phyloP scores from a whole-genome alignment of 2,113 vertebrate genomes.

The Gadus chalcogrammus region DNA sequence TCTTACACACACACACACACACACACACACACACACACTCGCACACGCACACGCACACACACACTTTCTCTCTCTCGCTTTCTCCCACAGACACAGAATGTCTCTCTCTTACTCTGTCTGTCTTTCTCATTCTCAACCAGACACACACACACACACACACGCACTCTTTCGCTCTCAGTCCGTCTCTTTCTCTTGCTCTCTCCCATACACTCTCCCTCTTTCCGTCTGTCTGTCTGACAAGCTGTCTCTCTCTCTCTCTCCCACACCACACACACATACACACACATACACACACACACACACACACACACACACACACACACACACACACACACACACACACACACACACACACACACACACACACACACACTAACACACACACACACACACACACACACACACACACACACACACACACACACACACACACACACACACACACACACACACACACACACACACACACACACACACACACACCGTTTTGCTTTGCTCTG shows the following conservation, averaged over 20 bases:
- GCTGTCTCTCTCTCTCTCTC: too few relatives aligned
- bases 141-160: too few relatives aligned
- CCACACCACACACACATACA: too few relatives aligned
- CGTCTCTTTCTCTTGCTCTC: too few relatives aligned
- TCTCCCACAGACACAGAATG: background rate
- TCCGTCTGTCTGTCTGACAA: too few relatives aligned
- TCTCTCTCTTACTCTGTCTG: too few relatives aligned
- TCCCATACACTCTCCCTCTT: too few relatives aligned
- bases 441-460: background rate
- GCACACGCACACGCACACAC: background rate
- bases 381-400: too few relatives aligned
- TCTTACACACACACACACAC: background rate
- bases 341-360: background rate
- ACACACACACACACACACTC: background rate
- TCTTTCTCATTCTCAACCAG: too few relatives aligned
- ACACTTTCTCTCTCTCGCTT: constrained; percentile 11
- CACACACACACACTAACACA: too few relatives aligned
- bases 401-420: background rate
- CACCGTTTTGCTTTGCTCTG: background rate
- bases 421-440: background rate
- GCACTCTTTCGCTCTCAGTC: too few relatives aligned
- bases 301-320: background rate
- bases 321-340: background rate
- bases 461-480: background rate
- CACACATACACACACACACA: too few relatives aligned